These are phyloP conservation scores for Gallinago media DNA, from an alignment of 2,113 vertebrate species.

Conservation along the genomic window DNA sequence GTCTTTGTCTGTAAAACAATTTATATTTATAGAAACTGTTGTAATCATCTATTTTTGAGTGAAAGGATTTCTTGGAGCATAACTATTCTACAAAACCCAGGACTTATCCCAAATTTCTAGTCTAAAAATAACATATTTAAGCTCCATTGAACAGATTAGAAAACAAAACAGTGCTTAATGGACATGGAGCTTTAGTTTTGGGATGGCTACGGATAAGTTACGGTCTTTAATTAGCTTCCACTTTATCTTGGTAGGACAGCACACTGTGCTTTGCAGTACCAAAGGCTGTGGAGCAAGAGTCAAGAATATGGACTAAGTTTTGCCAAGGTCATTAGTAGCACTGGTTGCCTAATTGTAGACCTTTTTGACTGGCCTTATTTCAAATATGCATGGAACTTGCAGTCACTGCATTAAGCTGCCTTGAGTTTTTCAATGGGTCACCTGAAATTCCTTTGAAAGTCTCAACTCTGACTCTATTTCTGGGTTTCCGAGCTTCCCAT, in stretches of 20 bases:
- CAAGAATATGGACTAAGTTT: background rate
- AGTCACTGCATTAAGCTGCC: background rate
- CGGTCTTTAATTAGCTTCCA: background rate
- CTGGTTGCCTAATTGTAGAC: background rate
- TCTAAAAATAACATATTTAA: background rate
- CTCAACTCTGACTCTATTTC: background rate
- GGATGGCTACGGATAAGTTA: background rate
- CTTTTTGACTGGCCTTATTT: background rate
- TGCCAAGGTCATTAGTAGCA: slow-evolving; percentile 6
- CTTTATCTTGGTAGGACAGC: background rate
- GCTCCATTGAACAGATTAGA: background rate
- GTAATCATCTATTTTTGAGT: slow-evolving; percentile 47
- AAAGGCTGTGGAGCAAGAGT: background rate
- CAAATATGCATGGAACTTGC: accelerated
- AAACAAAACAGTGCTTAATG: slow-evolving; percentile 13
- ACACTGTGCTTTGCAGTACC: background rate
- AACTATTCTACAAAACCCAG: background rate
- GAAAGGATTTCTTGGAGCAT: slow-evolving; percentile 47
- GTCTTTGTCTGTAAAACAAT: slow-evolving; percentile 39
- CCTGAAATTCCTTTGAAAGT: background rate
- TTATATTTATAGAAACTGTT: slow-evolving; percentile 65
- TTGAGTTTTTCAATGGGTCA: background rate
- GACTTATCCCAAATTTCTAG: background rate
- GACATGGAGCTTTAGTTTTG: background rate
- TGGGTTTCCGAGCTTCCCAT: background rate